Conservation (phyloP, 2,797 vertebrate genomes). For the Varecia variegata region DNA sequence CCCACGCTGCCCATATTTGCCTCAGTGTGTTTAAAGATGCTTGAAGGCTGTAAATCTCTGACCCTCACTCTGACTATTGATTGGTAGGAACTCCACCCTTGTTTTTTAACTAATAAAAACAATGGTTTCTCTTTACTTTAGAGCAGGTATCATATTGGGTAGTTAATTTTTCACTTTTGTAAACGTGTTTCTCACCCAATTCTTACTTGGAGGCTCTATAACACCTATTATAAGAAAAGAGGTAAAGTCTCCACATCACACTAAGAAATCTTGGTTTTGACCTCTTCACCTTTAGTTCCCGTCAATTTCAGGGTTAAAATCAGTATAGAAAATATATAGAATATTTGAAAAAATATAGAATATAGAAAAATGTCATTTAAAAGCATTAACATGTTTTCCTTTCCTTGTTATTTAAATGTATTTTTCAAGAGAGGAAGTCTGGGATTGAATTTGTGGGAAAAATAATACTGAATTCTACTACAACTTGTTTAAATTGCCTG, state of each 20-base stretch:
- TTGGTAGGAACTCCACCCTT: slow-evolving; percentile 59
- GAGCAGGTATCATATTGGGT: slow-evolving; percentile 64
- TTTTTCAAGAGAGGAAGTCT: not conserved
- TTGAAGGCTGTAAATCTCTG: slow-evolving; percentile 75
- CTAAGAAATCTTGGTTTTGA: slow-evolving; percentile 15
- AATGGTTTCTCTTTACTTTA: slow-evolving; percentile 78
- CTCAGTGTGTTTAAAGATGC: slow-evolving; percentile 71
- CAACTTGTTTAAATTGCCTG: not conserved
- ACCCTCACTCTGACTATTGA: slow-evolving; percentile 71
- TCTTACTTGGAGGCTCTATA: slow-evolving; percentile 6
- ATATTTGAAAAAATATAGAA: not conserved
- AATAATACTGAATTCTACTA: slow-evolving; percentile 7
- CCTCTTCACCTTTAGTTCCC: slow-evolving; percentile 21
- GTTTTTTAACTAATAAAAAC: slow-evolving; percentile 76
- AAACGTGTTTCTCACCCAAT: slow-evolving; percentile 35
- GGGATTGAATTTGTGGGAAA: not conserved
- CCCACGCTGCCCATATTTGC: slow-evolving; percentile 66
- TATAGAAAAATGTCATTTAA: not conserved
- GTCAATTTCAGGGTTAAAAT: slow-evolving; percentile 1
- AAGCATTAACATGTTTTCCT: not conserved
- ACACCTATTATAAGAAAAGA: slow-evolving; percentile 41
- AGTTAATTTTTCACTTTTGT: slow-evolving; percentile 78
- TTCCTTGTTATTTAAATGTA: not conserved
- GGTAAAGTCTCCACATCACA: not conserved
- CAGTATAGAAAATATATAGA: not conserved